Evolutionary conservation across 2,797 vertebrate species (phyloP).

Genomic region (Dipus sagitta): DNA sequence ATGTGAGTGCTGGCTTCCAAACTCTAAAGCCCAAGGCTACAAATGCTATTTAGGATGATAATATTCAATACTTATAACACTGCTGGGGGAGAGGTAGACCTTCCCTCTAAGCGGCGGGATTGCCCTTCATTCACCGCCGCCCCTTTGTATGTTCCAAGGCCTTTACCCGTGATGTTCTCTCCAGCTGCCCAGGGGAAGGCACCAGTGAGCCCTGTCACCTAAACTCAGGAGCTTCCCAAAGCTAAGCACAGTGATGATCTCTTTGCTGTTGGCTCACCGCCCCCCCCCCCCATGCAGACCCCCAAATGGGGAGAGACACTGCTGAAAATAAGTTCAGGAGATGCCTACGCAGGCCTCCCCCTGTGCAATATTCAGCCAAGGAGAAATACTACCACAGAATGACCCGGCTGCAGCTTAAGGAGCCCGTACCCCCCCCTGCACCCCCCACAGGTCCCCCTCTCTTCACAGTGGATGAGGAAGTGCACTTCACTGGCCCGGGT

Average conservation of each 20-base stretch:
- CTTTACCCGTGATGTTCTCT: conserved; percentile 39
- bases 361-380: conserved; percentile 14
- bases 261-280: background rate
- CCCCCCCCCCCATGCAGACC: background rate
- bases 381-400: background rate
- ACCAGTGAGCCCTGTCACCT: background rate
- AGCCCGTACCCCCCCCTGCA: no score
- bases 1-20: background rate
- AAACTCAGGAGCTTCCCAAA: conserved; percentile 6
- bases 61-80: background rate
- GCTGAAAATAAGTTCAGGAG: conserved; percentile 12
- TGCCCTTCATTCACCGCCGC: background rate
- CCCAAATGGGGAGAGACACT: conserved; percentile 14
- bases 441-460: no score
- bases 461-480: background rate
- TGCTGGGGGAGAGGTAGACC: background rate
- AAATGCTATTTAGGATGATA: background rate
- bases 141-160: conserved; percentile 2
- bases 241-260: background rate
- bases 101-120: background rate
- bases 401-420: background rate
- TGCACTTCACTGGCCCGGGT: background rate
- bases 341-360: background rate
- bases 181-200: background rate
- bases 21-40: background rate